Evolutionary conservation across 2,888 invertebrate genomes (phyloP).

Genomic region (Mythimna loreyi): DNA sequence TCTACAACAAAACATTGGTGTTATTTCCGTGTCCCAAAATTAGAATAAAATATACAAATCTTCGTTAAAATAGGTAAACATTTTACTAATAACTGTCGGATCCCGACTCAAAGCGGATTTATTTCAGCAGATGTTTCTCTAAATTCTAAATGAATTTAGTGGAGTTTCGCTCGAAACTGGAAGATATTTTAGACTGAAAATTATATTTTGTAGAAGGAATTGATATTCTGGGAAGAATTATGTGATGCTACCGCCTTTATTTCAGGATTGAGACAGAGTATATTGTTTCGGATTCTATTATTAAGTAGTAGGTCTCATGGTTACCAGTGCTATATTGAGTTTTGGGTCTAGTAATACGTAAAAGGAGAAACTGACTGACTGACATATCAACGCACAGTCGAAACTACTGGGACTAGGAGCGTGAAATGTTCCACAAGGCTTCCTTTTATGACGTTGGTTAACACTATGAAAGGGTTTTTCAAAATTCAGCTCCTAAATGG

Average conservation of each 20-base stretch:
- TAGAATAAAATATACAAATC: slow-evolving; percentile 48
- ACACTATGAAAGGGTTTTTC: too few species aligned
- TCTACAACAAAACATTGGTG: slow-evolving; percentile 5
- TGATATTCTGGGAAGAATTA: slow-evolving; percentile 33
- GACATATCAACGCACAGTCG: too few species aligned
- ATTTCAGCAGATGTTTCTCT: slow-evolving; percentile 36
- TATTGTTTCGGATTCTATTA: background rate
- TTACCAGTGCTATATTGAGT: too few species aligned
- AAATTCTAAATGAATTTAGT: slow-evolving; percentile 49
- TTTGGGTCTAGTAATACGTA: too few species aligned
- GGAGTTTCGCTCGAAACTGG: slow-evolving; percentile 10
- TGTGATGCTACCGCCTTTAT: slow-evolving; percentile 1
- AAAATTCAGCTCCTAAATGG: too few species aligned
- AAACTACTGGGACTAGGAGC: too few species aligned
- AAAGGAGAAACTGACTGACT: too few species aligned
- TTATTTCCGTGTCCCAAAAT: slow-evolving; percentile 25
- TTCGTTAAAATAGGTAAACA: slow-evolving; percentile 45
- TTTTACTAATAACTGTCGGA: slow-evolving; percentile 41
- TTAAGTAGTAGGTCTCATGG: background rate
- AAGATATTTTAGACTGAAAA: slow-evolving; percentile 33
- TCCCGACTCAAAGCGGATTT: slow-evolving; percentile 36
- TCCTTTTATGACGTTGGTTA: too few species aligned
- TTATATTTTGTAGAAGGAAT: slow-evolving; percentile 28
- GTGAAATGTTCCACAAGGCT: too few species aligned
- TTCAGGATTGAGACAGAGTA: background rate